Conservation (phyloP, 1,140 invertebrate species). For the Trichogramma pretiosum region DNA sequence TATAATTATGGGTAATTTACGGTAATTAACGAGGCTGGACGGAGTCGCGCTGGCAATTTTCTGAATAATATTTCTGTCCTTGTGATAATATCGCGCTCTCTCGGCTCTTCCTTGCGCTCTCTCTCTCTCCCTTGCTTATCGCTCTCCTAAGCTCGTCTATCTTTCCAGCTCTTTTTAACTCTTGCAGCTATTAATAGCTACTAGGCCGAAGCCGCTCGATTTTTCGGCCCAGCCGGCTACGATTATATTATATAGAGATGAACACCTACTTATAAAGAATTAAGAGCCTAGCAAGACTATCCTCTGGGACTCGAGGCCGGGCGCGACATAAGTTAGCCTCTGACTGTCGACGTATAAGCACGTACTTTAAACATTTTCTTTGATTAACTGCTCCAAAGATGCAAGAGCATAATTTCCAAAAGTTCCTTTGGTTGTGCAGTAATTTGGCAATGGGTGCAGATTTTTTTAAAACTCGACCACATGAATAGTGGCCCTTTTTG, state of each 20-base stretch:
- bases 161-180: neutral
- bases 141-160: conserved; percentile 10
- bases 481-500: too few species aligned
- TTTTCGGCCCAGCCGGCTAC: too few species aligned
- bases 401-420: too few species aligned
- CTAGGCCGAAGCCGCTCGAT: conserved; percentile 12
- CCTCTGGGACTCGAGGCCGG: neutral
- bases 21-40: conserved; percentile 47
- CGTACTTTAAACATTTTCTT: conserved; percentile 20
- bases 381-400: conserved; percentile 4
- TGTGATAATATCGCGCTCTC: conserved; percentile 40
- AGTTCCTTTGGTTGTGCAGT: too few species aligned
- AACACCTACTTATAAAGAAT: neutral
- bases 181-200: neutral
- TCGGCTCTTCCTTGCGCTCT: conserved; percentile 30
- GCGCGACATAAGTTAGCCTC: too few species aligned
- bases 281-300: conserved; percentile 5
- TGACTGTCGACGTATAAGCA: conserved; percentile 11
- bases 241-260: too few species aligned
- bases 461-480: too few species aligned
- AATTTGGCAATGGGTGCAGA: too few species aligned
- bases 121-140: conserved; percentile 9
- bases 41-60: conserved; percentile 45
- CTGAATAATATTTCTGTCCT: conserved; percentile 43
- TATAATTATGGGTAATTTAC: conserved; percentile 49